phyloP scores from a whole-genome alignment of 2,113 vertebrate genomes.

The Tamias sibiricus region DNA sequence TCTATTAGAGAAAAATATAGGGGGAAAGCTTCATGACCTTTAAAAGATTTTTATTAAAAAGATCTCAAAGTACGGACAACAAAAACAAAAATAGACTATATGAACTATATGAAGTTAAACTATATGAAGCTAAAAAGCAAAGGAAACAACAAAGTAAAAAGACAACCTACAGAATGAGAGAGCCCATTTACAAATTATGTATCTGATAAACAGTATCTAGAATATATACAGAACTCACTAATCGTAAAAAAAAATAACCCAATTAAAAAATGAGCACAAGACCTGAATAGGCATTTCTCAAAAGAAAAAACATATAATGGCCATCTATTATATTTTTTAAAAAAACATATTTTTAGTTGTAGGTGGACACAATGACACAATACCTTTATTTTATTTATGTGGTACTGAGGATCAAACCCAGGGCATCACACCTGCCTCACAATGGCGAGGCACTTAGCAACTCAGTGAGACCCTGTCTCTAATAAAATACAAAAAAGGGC shows the following conservation, averaged over 20 bases:
- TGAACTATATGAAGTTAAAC: too few species aligned
- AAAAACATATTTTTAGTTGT: too few species aligned
- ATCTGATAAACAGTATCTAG: neutral
- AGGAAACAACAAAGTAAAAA: neutral
- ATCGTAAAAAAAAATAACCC: neutral
- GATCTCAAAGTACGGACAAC: neutral
- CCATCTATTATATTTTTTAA: neutral
- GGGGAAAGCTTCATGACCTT: neutral
- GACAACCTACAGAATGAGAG: neutral
- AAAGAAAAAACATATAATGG: neutral
- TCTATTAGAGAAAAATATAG: neutral
- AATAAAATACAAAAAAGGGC: too few species aligned
- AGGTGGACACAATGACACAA: too few species aligned
- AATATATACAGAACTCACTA: neutral
- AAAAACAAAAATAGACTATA: neutral
- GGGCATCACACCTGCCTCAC: too few species aligned
- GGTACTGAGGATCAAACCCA: too few species aligned
- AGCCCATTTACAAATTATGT: too few species aligned
- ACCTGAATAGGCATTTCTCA: neutral
- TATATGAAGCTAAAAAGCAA: too few species aligned
- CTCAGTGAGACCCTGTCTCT: too few species aligned
- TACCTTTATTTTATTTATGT: neutral
- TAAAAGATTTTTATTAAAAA: neutral
- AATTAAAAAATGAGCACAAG: neutral
- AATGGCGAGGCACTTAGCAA: too few species aligned